These are phyloP conservation scores for Aldrovandia affinis DNA, from an alignment of 2,797 vertebrate species.

Conservation along the genomic window DNA sequence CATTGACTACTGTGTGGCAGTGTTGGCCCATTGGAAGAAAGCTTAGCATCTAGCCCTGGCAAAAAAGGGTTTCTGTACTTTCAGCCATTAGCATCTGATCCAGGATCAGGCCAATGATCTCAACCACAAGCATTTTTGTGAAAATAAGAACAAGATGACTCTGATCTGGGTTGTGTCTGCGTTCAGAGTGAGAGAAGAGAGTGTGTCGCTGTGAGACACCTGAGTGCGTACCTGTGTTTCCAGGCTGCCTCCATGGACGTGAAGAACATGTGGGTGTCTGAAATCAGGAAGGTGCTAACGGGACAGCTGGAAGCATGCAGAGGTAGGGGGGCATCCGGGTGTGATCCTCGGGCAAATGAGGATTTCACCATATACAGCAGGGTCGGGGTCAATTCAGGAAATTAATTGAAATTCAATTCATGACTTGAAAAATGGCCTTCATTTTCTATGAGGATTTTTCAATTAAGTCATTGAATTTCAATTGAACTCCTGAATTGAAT, in stretches of 20 bases:
- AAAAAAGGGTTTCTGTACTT: neutral
- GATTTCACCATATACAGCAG: too few species aligned
- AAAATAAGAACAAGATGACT: neutral
- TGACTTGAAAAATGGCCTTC: too few species aligned
- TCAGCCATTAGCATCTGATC: neutral
- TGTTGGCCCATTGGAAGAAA: slow-evolving; percentile 51
- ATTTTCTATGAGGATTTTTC: too few species aligned
- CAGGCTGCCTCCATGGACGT: slow-evolving; percentile 92
- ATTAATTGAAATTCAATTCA: too few species aligned
- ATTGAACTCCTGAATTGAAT: too few species aligned
- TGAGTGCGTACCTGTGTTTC: slow-evolving; percentile 35
- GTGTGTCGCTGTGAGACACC: slow-evolving; percentile 16
- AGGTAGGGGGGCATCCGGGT: slow-evolving; percentile 69
- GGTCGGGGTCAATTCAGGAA: too few species aligned
- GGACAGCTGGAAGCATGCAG: slow-evolving; percentile 88
- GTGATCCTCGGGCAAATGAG: too few species aligned
- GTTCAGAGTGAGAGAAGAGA: slow-evolving; percentile 20
- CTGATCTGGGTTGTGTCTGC: slow-evolving; percentile 28
- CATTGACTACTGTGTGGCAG: slow-evolving; percentile 61
- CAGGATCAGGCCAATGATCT: neutral
- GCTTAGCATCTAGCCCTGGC: neutral
- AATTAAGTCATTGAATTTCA: too few species aligned
- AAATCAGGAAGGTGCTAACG: slow-evolving; percentile 92
- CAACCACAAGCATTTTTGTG: neutral
- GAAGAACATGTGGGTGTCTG: slow-evolving; percentile 92